Conservation (phyloP, 2,888 invertebrate species). For the Lycia hirtaria region DNA sequence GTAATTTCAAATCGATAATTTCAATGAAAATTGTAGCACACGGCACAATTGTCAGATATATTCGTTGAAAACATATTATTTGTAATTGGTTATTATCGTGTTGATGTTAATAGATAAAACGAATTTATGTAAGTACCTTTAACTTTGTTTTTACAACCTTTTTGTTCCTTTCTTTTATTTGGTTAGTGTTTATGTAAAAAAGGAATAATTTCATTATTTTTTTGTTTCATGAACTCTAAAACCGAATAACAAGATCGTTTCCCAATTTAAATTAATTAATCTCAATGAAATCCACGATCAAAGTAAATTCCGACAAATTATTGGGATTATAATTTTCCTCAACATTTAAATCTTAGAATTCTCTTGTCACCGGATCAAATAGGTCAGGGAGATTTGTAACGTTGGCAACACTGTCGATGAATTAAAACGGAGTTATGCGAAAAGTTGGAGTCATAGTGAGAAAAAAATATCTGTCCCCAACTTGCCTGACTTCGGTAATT, state of each 20-base stretch:
- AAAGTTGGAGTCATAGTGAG: constrained; percentile 32
- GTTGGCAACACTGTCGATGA: constrained; percentile 26
- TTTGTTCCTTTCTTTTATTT: too few species aligned
- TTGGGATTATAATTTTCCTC: constrained; percentile 1
- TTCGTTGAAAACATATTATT: too few species aligned
- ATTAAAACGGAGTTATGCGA: constrained; percentile 44
- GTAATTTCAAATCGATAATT: too few species aligned
- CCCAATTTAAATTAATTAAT: neutral
- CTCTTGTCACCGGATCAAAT: constrained; percentile 9
- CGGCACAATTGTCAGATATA: too few species aligned
- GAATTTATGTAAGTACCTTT: too few species aligned
- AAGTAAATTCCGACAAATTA: constrained; percentile 4
- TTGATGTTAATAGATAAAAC: too few species aligned
- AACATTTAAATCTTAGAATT: neutral
- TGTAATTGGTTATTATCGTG: too few species aligned
- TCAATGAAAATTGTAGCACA: too few species aligned
- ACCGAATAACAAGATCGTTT: neutral
- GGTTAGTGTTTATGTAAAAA: too few species aligned
- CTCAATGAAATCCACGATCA: neutral
- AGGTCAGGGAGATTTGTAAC: neutral
- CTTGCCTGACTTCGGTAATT: constrained; percentile 35
- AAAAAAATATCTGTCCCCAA: constrained; percentile 35
- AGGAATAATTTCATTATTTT: too few species aligned
- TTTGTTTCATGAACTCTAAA: too few species aligned
- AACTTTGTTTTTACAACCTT: too few species aligned